These are phyloP conservation scores for Macrostomum cliftonense DNA, from an alignment of 2,888 invertebrate genomes.

Conservation along the genomic window DNA sequence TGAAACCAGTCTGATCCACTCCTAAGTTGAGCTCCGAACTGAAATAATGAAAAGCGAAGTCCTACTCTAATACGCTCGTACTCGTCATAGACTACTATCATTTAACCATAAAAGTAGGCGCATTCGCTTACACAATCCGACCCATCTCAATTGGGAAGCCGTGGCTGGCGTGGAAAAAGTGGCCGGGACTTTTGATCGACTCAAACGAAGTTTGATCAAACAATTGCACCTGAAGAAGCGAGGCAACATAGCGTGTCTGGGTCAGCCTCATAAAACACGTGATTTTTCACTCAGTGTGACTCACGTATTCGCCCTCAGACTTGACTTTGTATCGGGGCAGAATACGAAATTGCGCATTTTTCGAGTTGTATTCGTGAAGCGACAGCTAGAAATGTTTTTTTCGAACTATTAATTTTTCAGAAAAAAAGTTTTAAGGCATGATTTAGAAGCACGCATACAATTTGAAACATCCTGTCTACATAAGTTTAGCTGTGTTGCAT, in stretches of 20 bases:
- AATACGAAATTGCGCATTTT: constrained; percentile 14
- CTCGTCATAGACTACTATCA: too few relatives aligned
- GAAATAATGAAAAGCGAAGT: neutral
- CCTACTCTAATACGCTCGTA: too few relatives aligned
- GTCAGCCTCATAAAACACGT: neutral
- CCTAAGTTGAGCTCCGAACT: constrained; percentile 35
- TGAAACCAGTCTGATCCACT: constrained; percentile 34
- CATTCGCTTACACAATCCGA: too few relatives aligned
- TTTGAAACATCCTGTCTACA: too few relatives aligned
- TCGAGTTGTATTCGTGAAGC: constrained; percentile 9
- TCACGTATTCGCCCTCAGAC: constrained; percentile 14
- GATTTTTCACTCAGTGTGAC: neutral
- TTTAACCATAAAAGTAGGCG: too few relatives aligned
- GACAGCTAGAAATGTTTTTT: constrained; percentile 2
- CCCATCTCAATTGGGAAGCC: constrained; percentile 18
- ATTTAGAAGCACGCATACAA: too few relatives aligned
- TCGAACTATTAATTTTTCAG: neutral
- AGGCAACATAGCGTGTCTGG: neutral
- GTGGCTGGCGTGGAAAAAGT: constrained; percentile 32
- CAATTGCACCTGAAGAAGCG: constrained; percentile 27
- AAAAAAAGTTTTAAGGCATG: too few relatives aligned
- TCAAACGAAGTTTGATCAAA: constrained; percentile 36
- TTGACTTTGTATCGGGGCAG: constrained; percentile 16
- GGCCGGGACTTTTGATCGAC: constrained; percentile 36
- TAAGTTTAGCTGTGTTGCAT: too few relatives aligned